Evolutionary conservation across 1,140 invertebrate species (phyloP), one percentile per base, ranked within the genome.

Genomic region (Thaumetopoea pityocampa): DNA sequence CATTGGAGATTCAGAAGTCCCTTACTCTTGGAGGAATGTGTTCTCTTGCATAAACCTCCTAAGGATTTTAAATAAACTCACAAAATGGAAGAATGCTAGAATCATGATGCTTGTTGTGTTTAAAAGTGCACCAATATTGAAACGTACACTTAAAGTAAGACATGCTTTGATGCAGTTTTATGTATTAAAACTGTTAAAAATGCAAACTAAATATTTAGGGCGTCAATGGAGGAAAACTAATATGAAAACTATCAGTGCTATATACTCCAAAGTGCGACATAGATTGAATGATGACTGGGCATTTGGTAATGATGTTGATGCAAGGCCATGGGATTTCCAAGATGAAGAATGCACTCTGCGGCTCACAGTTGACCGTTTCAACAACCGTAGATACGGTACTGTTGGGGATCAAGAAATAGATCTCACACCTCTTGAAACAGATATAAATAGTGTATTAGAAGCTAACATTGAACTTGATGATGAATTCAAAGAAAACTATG

Each of bases 41-140:
- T 99, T 98, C 85, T 96, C 97, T 1, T 99, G 97, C 69, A 98
- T 99, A 29, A 99, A 99, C 89, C 82, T 99, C 17, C 85, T 99
- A 19, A 88, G 98, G 62, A 96, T 99, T 64, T 89, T 99, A 11
- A 99, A 99, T 80, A 99, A 99, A 87, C 86, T 99, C 22, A 99
- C 97, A 17, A 99, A 99, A 83, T 99, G 97, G 96, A 99, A 99
- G 82, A 97, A 99, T 82, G 98, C 97, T 12, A 90, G 98, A 53
- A 99, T 99, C 15, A 99, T 99, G 97, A 99, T 99, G 97, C 86
- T 99, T 28, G 98, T 99, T 27, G 97, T 99, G 1, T 99, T 99
- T 77, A 99, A 99, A 87, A 99, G 98, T 29, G 97, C 98, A 4
- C 98, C 98, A 0, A 99, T 99, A 56, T 86, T 99, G 20, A 99